phyloP scores from a whole-genome alignment of 2,888 invertebrate species.

The Cloeon dipterum region DNA sequence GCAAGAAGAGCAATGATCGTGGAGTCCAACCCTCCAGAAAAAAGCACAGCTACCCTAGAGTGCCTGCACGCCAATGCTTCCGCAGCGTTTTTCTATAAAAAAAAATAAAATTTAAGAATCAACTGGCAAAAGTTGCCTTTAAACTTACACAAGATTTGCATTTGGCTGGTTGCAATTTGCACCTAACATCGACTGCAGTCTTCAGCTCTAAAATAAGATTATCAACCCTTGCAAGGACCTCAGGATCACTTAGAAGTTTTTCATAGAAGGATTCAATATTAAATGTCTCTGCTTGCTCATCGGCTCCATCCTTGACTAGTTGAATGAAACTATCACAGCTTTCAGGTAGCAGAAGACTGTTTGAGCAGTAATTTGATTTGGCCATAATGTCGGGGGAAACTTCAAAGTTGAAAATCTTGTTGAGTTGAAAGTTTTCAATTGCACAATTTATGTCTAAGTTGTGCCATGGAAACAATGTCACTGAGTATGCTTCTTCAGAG shows the following conservation, averaged over 20 bases:
- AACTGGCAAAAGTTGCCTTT: too few relatives aligned
- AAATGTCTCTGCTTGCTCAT: constrained; percentile 8
- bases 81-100: too few relatives aligned
- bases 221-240: constrained; percentile 12
- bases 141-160: constrained; percentile 13
- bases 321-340: neutral
- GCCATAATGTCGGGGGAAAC: neutral
- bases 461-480: constrained; percentile 22
- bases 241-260: constrained; percentile 18
- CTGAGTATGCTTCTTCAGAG: too few relatives aligned
- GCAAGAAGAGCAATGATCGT: constrained; percentile 67
- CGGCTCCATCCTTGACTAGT: neutral
- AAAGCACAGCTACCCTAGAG: constrained; percentile 55
- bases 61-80: constrained; percentile 25
- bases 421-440: constrained; percentile 10
- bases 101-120: neutral
- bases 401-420: neutral
- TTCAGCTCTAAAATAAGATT: constrained; percentile 14
- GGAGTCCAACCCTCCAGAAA: constrained; percentile 87
- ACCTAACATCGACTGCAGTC: constrained; percentile 12
- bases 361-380: neutral
- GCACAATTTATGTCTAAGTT: constrained; percentile 15
- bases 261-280: constrained; percentile 19
- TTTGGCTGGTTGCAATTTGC: constrained; percentile 11
- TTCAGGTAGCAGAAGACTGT: neutral